Evolutionary conservation across 2,113 vertebrate genomes (phyloP), one percentile per base, ranked within the genome.

Genomic region (Cheirogaleus medius): DNA sequence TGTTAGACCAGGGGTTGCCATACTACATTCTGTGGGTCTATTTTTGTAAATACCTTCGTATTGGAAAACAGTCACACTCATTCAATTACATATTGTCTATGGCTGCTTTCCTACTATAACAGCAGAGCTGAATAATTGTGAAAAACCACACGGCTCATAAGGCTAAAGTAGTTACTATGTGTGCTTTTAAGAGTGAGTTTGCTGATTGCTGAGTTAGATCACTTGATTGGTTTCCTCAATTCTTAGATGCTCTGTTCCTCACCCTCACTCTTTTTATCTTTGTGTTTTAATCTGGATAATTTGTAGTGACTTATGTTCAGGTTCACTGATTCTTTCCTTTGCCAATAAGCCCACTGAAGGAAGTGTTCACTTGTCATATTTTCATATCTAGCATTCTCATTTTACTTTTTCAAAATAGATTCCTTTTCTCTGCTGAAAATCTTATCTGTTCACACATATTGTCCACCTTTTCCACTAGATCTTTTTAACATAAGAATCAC

Each of bases 381-480:
- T 92, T 78, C 29, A 58, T 34, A n/a, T 52, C 63, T 74, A 68
- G 37, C 29, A 86, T 66, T 74, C 63, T 23, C 32, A 84, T 95
- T 92, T 71, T 73, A 80, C 12, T 85, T 85, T 90, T 90, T 86
- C 39, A 92, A 74, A 88, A 34, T n/a, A 80, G 12, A 27, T 88
- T 78, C 34, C 34, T 82, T 83, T 39, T 56, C 37, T 95, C 47
- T 86, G 39, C 47, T 81, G 13, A 86, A 95, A 90, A 90, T 74
- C 64, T 21, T n/a, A 47, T 56, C 44, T 78, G 39, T 90, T 89
- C 20, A 90, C 18, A 58, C 27, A 80, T 66, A 92, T 25, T 92
- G 34, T 47, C 64, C 34, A 84, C 32, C 37, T 94, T 91, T 80
- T 71, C 39, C 15, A 89, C 18, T 80, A 74, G 64, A 90, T 42